These are phyloP conservation scores for Xestia c-nigrum DNA, from an alignment of 2,888 invertebrate species.

Conservation along the genomic window DNA sequence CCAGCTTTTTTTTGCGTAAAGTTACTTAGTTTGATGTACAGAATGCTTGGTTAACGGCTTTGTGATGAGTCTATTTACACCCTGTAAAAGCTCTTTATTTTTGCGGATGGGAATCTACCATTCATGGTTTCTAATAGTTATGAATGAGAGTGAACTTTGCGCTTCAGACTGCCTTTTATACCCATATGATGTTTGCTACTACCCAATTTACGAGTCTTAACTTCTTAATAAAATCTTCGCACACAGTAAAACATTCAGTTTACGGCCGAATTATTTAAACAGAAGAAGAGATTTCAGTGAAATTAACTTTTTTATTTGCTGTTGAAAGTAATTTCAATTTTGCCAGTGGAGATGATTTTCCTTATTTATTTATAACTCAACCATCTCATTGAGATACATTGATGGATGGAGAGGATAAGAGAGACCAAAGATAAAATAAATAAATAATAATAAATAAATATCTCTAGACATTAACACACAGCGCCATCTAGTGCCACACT, in stretches of 20 bases:
- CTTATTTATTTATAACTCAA: not conserved
- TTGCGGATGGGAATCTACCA: no score
- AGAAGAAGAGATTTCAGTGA: constrained; percentile 31
- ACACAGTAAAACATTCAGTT: constrained; percentile 25
- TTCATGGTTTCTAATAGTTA: not conserved
- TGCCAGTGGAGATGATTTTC: constrained; percentile 1
- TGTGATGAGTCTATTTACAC: no score
- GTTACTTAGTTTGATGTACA: no score
- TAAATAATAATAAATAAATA: no score
- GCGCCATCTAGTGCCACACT: no score
- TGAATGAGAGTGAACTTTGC: not conserved
- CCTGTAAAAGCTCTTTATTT: no score
- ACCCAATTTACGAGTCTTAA: not conserved
- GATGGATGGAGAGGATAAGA: no score
- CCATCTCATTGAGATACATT: not conserved
- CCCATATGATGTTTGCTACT: not conserved
- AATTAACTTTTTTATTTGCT: constrained; percentile 29
- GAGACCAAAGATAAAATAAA: no score
- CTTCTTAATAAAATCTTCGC: not conserved
- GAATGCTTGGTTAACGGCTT: no score
- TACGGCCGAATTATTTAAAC: constrained; percentile 39
- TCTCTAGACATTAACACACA: no score
- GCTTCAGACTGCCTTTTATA: not conserved
- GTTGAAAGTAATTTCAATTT: constrained; percentile 2
- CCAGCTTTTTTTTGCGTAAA: no score